A percentile compares a stretch with the other conserved stretches of the same genome.
These are phyloP conservation scores for Drosophila triauraria DNA, from an alignment of 1,140 invertebrate species.

Conservation along the genomic window DNA sequence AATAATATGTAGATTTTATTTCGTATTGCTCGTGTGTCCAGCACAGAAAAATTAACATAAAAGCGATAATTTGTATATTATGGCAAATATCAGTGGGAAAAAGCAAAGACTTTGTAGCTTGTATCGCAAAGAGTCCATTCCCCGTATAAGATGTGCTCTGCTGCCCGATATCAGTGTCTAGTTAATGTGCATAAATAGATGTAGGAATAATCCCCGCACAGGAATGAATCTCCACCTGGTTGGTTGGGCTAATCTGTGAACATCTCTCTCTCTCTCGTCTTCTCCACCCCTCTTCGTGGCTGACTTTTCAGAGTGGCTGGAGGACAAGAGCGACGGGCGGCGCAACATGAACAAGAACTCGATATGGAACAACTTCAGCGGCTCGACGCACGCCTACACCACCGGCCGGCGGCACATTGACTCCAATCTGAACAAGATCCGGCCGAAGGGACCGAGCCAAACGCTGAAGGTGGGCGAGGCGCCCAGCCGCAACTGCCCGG, in stretches of 20 bases:
- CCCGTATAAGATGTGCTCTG: conserved; percentile 9
- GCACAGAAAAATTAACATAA: not conserved
- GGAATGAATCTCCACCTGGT: not conserved
- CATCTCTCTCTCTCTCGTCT: conserved; percentile 2
- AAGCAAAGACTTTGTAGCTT: not conserved
- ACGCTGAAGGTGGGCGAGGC: conserved; percentile 89
- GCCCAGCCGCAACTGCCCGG: conserved; percentile 69
- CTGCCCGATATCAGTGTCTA: conserved; percentile 8
- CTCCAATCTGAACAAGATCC: conserved; percentile 86
- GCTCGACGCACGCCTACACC: conserved; percentile 91
- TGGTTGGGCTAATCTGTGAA: conserved; percentile 33
- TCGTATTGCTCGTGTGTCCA: not conserved
- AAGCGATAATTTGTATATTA: not conserved
- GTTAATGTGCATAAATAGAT: not conserved
- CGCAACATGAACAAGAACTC: conserved; percentile 85
- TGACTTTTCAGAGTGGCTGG: conserved; percentile 77
- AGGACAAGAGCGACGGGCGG: conserved; percentile 79
- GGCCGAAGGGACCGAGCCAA: conserved; percentile 91
- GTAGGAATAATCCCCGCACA: not conserved
- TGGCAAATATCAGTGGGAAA: too few species aligned
- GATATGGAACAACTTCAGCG: conserved; percentile 88
- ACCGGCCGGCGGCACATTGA: conserved; percentile 89
- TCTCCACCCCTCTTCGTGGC: conserved; percentile 10
- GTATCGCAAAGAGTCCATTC: not conserved
- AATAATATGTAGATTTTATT: conserved; percentile 1